Percentiles rank a stretch among this genome's conserved stretches.
These are phyloP conservation scores for Trichoplusia ni DNA, from an alignment of 1,140 invertebrate genomes.

Conservation along the genomic window DNA sequence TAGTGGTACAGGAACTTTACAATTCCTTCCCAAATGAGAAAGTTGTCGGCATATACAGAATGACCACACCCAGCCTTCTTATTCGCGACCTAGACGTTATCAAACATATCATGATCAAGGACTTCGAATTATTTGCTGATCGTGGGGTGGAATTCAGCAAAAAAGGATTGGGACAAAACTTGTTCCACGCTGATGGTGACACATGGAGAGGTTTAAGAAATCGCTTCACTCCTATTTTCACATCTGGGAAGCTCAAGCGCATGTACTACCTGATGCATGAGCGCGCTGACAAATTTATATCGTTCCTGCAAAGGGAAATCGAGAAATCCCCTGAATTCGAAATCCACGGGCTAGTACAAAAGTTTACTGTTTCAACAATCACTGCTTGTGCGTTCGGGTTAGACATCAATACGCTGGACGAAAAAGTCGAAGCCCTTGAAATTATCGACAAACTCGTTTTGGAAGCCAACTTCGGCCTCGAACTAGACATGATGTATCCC, in stretches of 20 bases:
- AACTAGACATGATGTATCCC: conserved; percentile 40
- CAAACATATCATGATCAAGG: conserved; percentile 82
- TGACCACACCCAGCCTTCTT: conserved; percentile 71
- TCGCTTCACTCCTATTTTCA: conserved; percentile 82
- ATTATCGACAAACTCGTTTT: conserved; percentile 37
- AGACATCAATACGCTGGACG: conserved; percentile 63
- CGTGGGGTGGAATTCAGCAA: conserved; percentile 71
- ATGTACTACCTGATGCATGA: conserved; percentile 74
- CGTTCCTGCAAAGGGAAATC: conserved; percentile 37
- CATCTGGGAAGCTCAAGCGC: conserved; percentile 65
- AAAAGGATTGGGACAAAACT: conserved; percentile 74
- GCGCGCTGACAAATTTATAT: conserved; percentile 55
- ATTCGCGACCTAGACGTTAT: conserved; percentile 82
- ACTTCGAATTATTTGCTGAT: conserved; percentile 81
- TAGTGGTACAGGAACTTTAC: conserved; percentile 34
- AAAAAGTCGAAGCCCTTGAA: conserved; percentile 25
- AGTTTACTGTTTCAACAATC: conserved; percentile 75
- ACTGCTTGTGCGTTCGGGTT: conserved; percentile 82
- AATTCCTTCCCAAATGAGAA: conserved; percentile 38
- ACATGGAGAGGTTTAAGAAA: conserved; percentile 81
- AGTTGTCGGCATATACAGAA: conserved; percentile 50
- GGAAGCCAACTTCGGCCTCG: not conserved
- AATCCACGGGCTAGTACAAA: conserved; percentile 62
- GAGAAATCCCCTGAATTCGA: conserved; percentile 50
- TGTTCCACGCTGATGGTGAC: conserved; percentile 72